Conservation (phyloP, 2,113 vertebrate genomes). For the Pterocles orientalis region DNA sequence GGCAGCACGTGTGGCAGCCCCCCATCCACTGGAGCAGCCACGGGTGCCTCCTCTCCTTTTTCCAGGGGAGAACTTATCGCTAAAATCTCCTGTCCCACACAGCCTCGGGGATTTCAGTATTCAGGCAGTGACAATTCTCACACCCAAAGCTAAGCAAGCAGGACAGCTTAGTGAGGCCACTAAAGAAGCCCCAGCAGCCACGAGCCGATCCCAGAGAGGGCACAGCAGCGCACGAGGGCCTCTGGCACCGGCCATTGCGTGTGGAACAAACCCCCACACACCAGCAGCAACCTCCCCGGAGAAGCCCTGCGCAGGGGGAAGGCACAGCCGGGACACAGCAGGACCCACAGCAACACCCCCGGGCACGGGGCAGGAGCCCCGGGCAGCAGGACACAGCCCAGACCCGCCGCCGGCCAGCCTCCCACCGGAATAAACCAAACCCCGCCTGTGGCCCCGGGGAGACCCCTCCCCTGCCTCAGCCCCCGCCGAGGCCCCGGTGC, state of each 20-base stretch:
- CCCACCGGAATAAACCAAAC: no score
- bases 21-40: accelerated
- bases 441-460: no score
- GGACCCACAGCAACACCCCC: neutral
- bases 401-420: no score
- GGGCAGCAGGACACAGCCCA: no score
- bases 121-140: neutral
- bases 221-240: accelerated
- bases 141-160: neutral
- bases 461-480: no score
- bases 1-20: neutral
- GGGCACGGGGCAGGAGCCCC: neutral
- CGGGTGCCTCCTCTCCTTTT: neutral
- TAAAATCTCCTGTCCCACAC: neutral
- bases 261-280: neutral
- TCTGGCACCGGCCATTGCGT: neutral
- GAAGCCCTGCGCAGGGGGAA: neutral
- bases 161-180: neutral
- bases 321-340: neutral
- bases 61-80: neutral
- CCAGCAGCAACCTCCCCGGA: neutral
- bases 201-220: neutral
- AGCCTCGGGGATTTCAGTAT: neutral
- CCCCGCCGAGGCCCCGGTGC: no score
- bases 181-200: neutral